Base-by-base conservation (phyloP, 1,140 invertebrate genomes). In the Nomia melanderi region DNA sequence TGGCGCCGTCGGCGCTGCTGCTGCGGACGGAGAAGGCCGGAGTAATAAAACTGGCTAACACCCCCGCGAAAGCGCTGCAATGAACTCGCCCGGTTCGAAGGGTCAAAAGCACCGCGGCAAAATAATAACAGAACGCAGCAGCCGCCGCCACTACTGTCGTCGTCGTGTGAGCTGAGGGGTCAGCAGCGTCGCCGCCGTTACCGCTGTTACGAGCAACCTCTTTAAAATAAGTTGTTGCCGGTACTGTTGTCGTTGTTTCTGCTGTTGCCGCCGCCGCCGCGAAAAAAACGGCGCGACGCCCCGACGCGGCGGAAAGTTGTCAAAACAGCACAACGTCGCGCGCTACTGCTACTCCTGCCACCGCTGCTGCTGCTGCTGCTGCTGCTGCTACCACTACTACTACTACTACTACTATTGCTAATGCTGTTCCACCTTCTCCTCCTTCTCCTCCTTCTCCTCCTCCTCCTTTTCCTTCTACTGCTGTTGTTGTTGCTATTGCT, bases 101-200 rank as follows among this genome's bases (percentile, higher is more conserved):
- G 89, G 88, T 90, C 88, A 90, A 90, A 90, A 90, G 86, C 89
- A 90, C 89, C 89, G 85, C 85, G 86, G 87, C 89, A 89, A 89
- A 89, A 89, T 89, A 89, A 89, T 87, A 89, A 89, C 88, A 89
- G 82, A 84, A 80, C 81, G 77, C 81, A 73, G 77, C 64, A 65
- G 78, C 66, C 77, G 39, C 73, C 77, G 20, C 59, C 75, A 31
- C 47, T 59, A 47, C 29, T 62, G 75, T 65, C 74, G 77, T 54
- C 79, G 73, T 65, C 79, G 66, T 72, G 62, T 12, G 60, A 36
- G 71, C 33, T 65, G 57, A 41, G 59, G 65, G 57, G 74, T 62
- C 77, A 70, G 53, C 47, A 75, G 65, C 59, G 73, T 54, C 59
- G 75, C 39, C 50, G 36, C 36, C 63, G 77, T 60, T 50, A 67